Evolutionary conservation across 2,888 invertebrate genomes (phyloP), one percentile per base, ranked within the genome.

Genomic region (Chydorus sphaericus): DNA sequence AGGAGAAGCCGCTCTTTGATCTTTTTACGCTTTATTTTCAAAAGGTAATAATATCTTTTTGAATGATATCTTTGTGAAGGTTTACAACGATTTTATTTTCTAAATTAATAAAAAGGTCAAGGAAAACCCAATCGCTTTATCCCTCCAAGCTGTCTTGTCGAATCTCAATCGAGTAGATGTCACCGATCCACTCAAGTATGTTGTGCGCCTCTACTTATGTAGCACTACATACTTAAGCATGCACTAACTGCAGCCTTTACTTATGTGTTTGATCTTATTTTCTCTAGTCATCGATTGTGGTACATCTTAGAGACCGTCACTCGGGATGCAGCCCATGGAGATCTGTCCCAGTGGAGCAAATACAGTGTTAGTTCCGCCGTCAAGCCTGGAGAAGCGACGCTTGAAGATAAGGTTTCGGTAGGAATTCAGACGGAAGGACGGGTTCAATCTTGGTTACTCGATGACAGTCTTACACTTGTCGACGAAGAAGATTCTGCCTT

Each of bases 11-110:
- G 6, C 65, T 63, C 39, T 63, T 64, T 28, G 62, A 64, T 37
- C 60, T 67, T 7, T 66, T 67, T 54, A 63, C 66, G 29, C 57
- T 58, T 1, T 55, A 68, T 18, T 64, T 62, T 54, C 57, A 62
- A 31, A 65, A 66, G 59, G 67, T 67, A 60, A 18, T 6, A 11
- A 7, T 39, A 16, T 16, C 14, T 7, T 44, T 1, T 44, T 44
- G 2, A 44, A 16, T 16, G 23, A 4, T 14, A 20, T 39, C 10
- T 11, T 16, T 20, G 2, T 6, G 11, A 39, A 18, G 4, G 11
- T 8, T 14, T 10, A 10, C 23, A 39, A 39, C 23, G 16, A 38
- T 18, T 44, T 26, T 44, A 26, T 23, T 44, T 2, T 26, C n/a
- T n/a, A n/a, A n/a, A n/a, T n/a, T n/a, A n/a, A n/a, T n/a, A 57